Percentiles rank a stretch among this genome's conserved stretches.
phyloP scores from a whole-genome alignment of 2,797 vertebrate genomes.

The Myoxocephalus aenaeus region DNA sequence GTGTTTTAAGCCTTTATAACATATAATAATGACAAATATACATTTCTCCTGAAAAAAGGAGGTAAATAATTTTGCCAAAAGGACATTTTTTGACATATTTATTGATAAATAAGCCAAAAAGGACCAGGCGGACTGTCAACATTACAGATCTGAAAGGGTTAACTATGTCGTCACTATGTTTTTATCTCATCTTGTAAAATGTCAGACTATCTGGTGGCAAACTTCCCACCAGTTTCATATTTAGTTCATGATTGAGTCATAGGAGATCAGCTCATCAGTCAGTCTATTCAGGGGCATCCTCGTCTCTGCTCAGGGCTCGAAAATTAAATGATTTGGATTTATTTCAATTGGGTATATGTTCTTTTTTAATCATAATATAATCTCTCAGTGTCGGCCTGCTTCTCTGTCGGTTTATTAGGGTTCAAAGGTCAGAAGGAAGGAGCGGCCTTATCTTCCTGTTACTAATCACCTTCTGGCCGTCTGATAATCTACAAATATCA shows the following conservation, averaged over 20 bases:
- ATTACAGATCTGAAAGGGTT: no score
- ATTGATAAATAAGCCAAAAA: no score
- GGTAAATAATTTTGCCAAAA: no score
- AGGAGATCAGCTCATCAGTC: neutral
- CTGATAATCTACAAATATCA: neutral
- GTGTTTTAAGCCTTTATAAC: no score
- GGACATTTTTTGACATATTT: no score
- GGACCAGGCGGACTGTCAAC: no score
- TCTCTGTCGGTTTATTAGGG: conserved; percentile 19
- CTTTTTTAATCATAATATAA: no score
- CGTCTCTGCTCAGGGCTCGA: neutral
- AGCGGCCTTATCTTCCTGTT: neutral
- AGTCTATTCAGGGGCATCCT: neutral
- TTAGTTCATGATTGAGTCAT: neutral
- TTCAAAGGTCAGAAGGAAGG: conserved; percentile 21
- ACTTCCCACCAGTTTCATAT: neutral
- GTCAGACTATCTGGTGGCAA: neutral
- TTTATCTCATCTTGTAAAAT: neutral
- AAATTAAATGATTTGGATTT: neutral
- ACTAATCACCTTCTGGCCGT: neutral
- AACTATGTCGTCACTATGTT: neutral
- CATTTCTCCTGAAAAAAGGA: no score
- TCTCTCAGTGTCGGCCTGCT: no score
- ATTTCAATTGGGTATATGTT: no score
- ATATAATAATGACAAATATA: no score